A percentile compares a stretch with the other conserved stretches of the same genome.
Conservation (phyloP, 2,797 vertebrate species). For the Phylloscopus collybita region DNA sequence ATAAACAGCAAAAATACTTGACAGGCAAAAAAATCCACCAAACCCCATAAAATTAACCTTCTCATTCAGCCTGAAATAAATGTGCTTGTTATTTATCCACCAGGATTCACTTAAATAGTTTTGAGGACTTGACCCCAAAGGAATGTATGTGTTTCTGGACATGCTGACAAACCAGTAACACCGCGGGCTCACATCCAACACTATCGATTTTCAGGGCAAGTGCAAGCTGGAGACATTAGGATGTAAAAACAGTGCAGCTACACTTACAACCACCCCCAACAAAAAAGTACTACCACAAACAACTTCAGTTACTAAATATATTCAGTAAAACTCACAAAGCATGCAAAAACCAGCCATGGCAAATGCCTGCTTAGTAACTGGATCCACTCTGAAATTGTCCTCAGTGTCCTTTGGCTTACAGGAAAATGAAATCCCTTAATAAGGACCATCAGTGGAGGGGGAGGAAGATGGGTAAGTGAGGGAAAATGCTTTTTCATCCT, state of each 20-base stretch:
- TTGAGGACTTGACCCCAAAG: background rate
- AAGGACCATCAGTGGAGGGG: background rate
- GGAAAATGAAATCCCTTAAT: background rate
- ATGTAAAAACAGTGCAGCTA: background rate
- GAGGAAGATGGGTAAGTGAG: background rate
- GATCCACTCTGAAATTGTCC: background rate
- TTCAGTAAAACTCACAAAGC: background rate
- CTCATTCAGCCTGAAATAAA: background rate
- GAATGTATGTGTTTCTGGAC: background rate
- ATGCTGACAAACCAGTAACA: background rate
- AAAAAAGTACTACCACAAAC: slow-evolving; percentile 22
- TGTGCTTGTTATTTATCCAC: background rate
- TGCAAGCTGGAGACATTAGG: background rate
- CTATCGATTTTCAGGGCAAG: background rate
- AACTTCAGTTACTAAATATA: slow-evolving; percentile 54
- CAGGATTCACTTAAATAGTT: background rate
- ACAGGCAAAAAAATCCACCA: background rate
- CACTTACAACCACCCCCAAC: background rate
- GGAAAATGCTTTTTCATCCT: background rate
- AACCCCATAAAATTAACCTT: background rate
- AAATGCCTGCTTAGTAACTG: background rate
- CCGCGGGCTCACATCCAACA: background rate
- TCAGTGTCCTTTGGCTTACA: background rate
- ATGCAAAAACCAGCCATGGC: background rate
- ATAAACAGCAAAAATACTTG: background rate